A percentile compares a stretch with the other conserved stretches of the same genome.
Evolutionary conservation across 1,140 invertebrate genomes (phyloP).

Genomic region (Chlorops oryzae): DNA sequence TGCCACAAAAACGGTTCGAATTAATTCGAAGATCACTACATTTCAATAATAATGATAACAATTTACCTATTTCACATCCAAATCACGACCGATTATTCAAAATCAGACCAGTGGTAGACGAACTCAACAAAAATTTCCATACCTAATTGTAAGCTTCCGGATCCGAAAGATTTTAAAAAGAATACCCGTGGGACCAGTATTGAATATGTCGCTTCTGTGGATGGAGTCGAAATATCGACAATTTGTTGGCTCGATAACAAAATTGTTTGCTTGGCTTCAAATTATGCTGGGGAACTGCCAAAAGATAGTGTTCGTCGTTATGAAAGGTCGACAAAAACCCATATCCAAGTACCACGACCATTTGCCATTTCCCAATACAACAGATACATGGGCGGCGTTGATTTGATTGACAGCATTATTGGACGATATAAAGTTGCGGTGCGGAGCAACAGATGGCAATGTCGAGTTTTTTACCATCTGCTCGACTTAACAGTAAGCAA

Average conservation of each 20-base stretch:
- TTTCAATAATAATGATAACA: too few species aligned
- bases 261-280: neutral
- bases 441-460: conserved; percentile 2
- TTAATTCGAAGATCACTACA: too few species aligned
- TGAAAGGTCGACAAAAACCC: neutral
- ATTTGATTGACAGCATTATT: conserved; percentile 35
- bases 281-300: neutral
- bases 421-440: conserved; percentile 27
- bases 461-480: conserved; percentile 17
- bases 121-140: too few species aligned
- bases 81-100: too few species aligned
- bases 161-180: neutral
- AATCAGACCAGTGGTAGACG: too few species aligned
- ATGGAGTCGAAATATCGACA: neutral
- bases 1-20: too few species aligned
- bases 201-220: neutral
- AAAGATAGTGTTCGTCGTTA: neutral
- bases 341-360: neutral
- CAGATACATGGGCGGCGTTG: conserved; percentile 33
- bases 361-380: too few species aligned
- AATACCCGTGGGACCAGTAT: neutral
- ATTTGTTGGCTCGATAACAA: neutral
- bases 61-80: too few species aligned
- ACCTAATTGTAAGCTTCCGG: neutral
- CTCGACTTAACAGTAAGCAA: conserved; percentile 31